Percentiles rank a stretch among this genome's conserved stretches.
Evolutionary conservation across 2,113 vertebrate genomes (phyloP).

Genomic region (Lates calcarifer): DNA sequence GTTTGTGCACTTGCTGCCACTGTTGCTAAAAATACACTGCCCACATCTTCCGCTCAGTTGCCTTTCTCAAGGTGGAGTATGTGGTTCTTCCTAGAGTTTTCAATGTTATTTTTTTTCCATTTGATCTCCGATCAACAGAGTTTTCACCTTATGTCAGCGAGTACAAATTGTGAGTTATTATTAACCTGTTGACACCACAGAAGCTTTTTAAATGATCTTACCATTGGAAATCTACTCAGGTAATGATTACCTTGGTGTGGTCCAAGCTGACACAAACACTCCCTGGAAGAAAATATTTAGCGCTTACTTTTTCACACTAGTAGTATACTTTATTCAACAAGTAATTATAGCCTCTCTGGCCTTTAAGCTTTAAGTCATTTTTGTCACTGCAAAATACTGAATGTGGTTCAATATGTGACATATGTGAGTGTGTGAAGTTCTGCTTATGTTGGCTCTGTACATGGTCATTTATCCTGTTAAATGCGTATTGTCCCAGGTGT

Average conservation of each 20-base stretch:
- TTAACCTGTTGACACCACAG: conserved; percentile 49
- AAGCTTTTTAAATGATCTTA: neutral
- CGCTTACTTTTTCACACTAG: neutral
- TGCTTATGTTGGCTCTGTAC: neutral
- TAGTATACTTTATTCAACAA: neutral
- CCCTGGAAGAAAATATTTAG: neutral
- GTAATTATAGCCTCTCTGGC: neutral
- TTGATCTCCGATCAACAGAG: conserved; percentile 47
- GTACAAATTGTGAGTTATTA: conserved; percentile 3
- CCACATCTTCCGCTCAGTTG: conserved; percentile 71
- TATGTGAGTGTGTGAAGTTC: neutral
- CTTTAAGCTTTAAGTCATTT: neutral
- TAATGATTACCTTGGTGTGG: neutral
- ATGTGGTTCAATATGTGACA: neutral
- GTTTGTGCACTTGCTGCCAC: conserved; percentile 78
- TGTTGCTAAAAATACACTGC: conserved; percentile 77
- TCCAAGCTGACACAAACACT: neutral
- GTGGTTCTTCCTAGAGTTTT: conserved; percentile 72
- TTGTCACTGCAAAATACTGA: neutral
- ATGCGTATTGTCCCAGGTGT: neutral
- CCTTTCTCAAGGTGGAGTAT: conserved; percentile 57
- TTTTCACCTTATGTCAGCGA: conserved; percentile 11
- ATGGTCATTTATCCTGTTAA: neutral
- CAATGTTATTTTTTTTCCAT: conserved; percentile 48
- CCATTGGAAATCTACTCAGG: neutral